Percentiles rank a stretch among this genome's conserved stretches.
Evolutionary conservation across 1,140 invertebrate genomes (phyloP).

Genomic region (Daktulosphaira vitifoliae): DNA sequence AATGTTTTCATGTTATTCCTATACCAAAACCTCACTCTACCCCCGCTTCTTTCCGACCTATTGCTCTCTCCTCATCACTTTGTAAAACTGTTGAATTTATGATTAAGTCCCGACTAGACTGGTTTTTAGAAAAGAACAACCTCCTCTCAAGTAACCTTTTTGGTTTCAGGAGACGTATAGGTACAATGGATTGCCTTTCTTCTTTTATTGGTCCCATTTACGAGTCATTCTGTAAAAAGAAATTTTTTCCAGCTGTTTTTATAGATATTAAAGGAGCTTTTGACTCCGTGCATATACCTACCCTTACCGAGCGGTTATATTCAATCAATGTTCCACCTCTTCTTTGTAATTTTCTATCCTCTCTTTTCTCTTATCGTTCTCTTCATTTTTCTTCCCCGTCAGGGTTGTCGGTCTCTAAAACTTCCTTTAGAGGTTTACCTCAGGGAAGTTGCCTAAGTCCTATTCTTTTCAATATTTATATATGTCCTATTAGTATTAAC

Average conservation of each 20-base stretch:
- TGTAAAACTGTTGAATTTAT: constrained; percentile 6
- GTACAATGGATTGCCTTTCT: not conserved
- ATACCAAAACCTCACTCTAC: not conserved
- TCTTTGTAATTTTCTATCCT: not conserved
- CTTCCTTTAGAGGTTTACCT: not conserved
- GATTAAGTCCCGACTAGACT: not conserved
- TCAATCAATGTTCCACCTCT: not conserved
- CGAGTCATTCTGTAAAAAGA: not conserved
- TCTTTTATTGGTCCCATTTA: not conserved
- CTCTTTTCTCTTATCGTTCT: not conserved
- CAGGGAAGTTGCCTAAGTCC: not conserved
- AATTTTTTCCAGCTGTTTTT: not conserved
- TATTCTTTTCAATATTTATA: constrained; percentile 1
- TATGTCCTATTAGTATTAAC: not conserved
- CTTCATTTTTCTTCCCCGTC: not conserved
- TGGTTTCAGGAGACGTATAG: not conserved
- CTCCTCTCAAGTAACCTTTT: not conserved
- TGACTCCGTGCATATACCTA: constrained; percentile 1
- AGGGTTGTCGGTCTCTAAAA: not conserved
- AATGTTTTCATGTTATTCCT: not conserved
- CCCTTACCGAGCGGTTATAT: not conserved
- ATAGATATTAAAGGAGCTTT: not conserved
- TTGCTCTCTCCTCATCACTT: not conserved
- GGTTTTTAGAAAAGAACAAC: not conserved
- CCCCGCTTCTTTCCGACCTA: not conserved